Evolutionary conservation across 2,888 invertebrate species (phyloP).

Genomic region (Psococerastis gibbosa): DNA sequence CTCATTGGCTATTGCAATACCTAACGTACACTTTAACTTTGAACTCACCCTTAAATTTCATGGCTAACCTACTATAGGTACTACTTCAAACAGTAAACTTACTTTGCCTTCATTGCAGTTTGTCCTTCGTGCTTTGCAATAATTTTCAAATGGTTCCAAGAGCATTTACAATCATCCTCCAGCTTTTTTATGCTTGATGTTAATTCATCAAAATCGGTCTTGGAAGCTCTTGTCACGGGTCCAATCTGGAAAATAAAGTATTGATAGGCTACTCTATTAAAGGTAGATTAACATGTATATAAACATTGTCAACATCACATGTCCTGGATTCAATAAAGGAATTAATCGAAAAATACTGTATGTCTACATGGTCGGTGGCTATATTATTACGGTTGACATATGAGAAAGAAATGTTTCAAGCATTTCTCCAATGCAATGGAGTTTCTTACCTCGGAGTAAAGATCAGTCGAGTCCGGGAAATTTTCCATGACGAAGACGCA

Average conservation of each 20-base stretch:
- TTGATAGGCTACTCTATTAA: conserved; percentile 13
- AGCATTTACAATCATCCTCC: conserved; percentile 90
- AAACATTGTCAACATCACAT: conserved; percentile 6
- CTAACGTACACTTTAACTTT: too few species aligned
- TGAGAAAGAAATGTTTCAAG: too few species aligned
- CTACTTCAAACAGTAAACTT: too few species aligned
- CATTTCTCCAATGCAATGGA: too few species aligned
- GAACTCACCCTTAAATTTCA: too few species aligned
- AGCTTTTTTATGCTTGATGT: conserved; percentile 66
- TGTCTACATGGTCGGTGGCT: too few species aligned
- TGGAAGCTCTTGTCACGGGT: conserved; percentile 73
- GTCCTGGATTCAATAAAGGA: too few species aligned
- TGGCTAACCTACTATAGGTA: too few species aligned
- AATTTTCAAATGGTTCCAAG: conserved; percentile 89
- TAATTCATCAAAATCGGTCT: conserved; percentile 90
- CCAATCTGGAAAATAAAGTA: conserved; percentile 41
- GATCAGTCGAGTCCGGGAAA: conserved; percentile 84
- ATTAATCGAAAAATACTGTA: too few species aligned
- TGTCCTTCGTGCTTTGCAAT: conserved; percentile 84
- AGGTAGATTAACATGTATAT: conserved; percentile 2
- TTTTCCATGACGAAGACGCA: conserved; percentile 96
- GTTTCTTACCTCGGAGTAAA: conserved; percentile 90
- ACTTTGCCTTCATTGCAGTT: conserved; percentile 76
- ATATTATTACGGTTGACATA: too few species aligned
- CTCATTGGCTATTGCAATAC: too few species aligned